Percentiles rank a stretch among this genome's conserved stretches.
Evolutionary conservation across 64 coral and sea anemone species (phyloP).

Genomic region (Orbicella faveolata): DNA sequence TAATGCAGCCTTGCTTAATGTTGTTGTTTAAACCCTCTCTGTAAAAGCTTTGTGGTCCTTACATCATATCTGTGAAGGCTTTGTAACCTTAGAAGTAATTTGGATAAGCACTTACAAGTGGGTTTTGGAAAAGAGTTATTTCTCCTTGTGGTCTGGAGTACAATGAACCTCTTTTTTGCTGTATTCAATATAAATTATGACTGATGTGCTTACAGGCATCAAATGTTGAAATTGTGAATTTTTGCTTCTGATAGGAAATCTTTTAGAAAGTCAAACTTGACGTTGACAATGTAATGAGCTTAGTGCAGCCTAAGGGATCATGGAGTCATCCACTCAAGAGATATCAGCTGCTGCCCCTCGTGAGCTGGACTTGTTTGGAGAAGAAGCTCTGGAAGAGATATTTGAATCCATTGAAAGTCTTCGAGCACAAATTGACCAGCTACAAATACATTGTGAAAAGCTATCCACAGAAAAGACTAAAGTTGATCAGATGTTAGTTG

Average conservation of each 20-base stretch:
- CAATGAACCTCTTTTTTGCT: no score
- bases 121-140: no score
- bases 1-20: no score
- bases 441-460: slow-evolving; percentile 86
- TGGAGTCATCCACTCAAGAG: slow-evolving; percentile 26
- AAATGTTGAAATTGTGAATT: no score
- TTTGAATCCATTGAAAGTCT: slow-evolving; percentile 79
- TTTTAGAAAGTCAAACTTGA: background rate
- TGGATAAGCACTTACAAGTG: no score
- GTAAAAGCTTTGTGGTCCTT: no score
- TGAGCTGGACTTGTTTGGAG: slow-evolving; percentile 85
- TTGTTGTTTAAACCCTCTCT: no score
- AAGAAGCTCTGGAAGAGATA: slow-evolving; percentile 86
- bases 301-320: background rate
- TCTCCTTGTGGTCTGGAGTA: no score
- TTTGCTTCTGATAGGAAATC: background rate
- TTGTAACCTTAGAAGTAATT: no score
- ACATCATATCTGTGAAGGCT: no score
- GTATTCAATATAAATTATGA: no score
- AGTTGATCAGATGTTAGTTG: slow-evolving; percentile 72
- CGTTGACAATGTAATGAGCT: background rate
- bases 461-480: slow-evolving; percentile 60
- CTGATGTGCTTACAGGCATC: no score
- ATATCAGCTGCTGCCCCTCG: slow-evolving; percentile 45
- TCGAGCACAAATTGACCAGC: slow-evolving; percentile 72